These are phyloP conservation scores for Phocides pigmalion DNA, from an alignment of 1,140 invertebrate species.

Conservation along the genomic window DNA sequence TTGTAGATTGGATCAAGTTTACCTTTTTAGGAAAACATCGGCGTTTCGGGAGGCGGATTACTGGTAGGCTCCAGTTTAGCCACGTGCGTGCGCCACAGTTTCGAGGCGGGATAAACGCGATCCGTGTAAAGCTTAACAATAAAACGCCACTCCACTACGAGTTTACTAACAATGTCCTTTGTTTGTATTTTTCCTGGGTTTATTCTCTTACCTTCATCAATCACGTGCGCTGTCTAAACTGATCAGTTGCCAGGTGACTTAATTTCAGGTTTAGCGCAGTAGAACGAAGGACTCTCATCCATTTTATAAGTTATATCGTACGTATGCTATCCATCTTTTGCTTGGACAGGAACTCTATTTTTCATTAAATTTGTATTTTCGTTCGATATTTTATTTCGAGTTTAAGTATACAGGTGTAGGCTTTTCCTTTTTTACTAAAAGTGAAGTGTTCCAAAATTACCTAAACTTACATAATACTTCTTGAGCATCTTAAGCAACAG, in stretches of 20 bases:
- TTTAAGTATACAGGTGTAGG: no score
- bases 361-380: not conserved
- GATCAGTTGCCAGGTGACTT: constrained; percentile 54
- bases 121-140: constrained; percentile 58
- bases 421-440: no score
- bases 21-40: constrained; percentile 65
- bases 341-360: not conserved
- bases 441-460: no score
- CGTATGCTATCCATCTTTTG: constrained; percentile 3
- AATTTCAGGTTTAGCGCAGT: constrained; percentile 37
- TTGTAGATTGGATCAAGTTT: constrained; percentile 66
- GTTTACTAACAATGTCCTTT: constrained; percentile 36
- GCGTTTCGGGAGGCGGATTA: constrained; percentile 53
- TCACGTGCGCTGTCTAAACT: constrained; percentile 44
- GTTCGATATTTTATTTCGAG: no score
- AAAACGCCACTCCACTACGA: constrained; percentile 45
- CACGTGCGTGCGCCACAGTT: constrained; percentile 50
- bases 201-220: constrained; percentile 56
- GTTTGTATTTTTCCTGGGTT: constrained; percentile 34
- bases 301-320: not conserved
- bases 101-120: constrained; percentile 51
- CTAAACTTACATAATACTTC: no score
- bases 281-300: not conserved
- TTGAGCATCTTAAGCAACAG: no score
- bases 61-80: constrained; percentile 32